These are phyloP conservation scores for Hipparchia semele DNA, from an alignment of 2,888 invertebrate species.

Conservation along the genomic window DNA sequence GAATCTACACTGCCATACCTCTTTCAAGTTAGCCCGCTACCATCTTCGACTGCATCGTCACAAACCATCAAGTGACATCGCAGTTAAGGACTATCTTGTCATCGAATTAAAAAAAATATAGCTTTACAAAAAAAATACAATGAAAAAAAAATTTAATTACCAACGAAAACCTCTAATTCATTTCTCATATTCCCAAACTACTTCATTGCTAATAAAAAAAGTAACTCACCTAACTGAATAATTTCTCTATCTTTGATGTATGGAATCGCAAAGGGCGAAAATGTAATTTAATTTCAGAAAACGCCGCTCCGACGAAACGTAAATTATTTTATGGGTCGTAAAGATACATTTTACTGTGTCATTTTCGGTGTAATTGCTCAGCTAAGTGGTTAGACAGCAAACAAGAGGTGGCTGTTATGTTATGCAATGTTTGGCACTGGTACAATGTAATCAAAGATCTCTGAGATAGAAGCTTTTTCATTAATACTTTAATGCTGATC, in stretches of 20 bases:
- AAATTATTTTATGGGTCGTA: conserved; percentile 47
- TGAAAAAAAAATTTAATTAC: too few species aligned
- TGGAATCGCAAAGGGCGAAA: conserved; percentile 20
- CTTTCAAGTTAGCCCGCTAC: too few species aligned
- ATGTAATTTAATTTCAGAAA: conserved; percentile 31
- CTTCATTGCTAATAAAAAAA: too few species aligned
- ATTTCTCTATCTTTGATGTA: conserved; percentile 11
- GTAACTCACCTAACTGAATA: not conserved
- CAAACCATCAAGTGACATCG: too few species aligned
- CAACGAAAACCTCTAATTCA: too few species aligned
- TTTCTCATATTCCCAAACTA: too few species aligned
- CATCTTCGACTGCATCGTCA: too few species aligned
- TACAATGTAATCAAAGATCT: conserved; percentile 15
- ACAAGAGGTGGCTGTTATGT: conserved; percentile 31
- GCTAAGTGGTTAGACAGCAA: conserved; percentile 43
- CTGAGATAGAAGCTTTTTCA: conserved; percentile 3
- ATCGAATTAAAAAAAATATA: too few species aligned
- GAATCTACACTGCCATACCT: too few species aligned
- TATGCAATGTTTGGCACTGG: conserved; percentile 33
- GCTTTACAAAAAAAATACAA: too few species aligned
- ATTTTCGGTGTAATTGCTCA: conserved; percentile 43
- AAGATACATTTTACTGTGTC: conserved; percentile 44
- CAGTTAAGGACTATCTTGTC: too few species aligned
- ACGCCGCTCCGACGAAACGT: conserved; percentile 22
- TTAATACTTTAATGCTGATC: not conserved